Evolutionary conservation across 1,140 invertebrate species (phyloP), one percentile per base, ranked within the genome.

Genomic region (Pararge aegeria): DNA sequence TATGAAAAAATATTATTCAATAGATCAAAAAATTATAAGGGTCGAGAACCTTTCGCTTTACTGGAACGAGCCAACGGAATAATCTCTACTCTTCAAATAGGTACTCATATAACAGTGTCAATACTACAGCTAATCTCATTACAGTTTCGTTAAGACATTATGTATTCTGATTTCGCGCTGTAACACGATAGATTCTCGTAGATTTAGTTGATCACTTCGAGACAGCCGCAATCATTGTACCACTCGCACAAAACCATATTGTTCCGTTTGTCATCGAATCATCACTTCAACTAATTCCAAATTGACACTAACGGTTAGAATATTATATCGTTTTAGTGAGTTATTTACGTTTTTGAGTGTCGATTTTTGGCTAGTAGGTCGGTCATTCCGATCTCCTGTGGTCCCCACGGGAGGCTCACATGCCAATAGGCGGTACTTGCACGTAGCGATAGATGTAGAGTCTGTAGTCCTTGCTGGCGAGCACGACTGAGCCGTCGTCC

Each of bases 381-480:
- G 73, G 81, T 85, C 72, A 84, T 68, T 87, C 75, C 61, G 78
- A 84, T 79, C 79, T 80, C 75, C 76, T 81, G 70, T 78, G 74
- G 74, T 80, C 64, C 60, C 73, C 66, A 56, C 82, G 78, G 38
- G 68, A 57, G 62, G 72, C 91, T 94, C 95, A 96, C 93, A 96
- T 94, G 80, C 95, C 95, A 81, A 96, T 95, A 40, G 95, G 95
- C 74, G 95, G 95, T 72, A 96, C 94, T 90, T 97, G 96, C 63
- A 97, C 94, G 91, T 99, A 99, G 83, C 97, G 95, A 91, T 99
- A 99, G 80, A 99, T 98, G 91, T 99, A 99, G n/a, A 99, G 94
- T 24, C 97, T 94, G 90, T 99, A 99, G 87, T 99, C 98, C 91
- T 99, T 99, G 91, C 97, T 98, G 58, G 98, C 98, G 64, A 99